These are phyloP conservation scores for Scartelaos histophorus DNA, from an alignment of 2,113 vertebrate genomes.

Conservation along the genomic window DNA sequence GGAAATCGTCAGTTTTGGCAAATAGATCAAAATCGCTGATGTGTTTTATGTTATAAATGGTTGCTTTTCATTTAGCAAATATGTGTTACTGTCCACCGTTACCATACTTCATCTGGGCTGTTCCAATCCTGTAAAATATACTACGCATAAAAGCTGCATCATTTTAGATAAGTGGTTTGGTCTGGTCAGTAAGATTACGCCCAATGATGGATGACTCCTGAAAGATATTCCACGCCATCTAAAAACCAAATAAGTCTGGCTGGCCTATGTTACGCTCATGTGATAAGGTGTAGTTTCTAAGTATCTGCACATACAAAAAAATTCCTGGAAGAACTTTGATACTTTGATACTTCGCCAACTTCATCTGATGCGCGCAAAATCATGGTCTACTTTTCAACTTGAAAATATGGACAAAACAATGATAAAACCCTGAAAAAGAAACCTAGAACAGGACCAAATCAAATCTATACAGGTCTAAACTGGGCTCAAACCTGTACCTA, in stretches of 20 bases:
- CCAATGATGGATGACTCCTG: not conserved
- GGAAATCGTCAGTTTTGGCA: not conserved
- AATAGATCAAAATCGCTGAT: not conserved
- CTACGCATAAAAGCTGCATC: not conserved
- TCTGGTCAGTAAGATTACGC: conserved; percentile 1
- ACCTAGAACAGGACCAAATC: too few relatives aligned
- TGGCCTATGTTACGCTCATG: not conserved
- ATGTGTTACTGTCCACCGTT: not conserved
- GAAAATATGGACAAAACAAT: too few relatives aligned
- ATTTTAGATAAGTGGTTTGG: conserved; percentile 1
- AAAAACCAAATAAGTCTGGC: not conserved
- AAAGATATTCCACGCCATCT: not conserved
- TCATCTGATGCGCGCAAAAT: too few relatives aligned
- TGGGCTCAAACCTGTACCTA: too few relatives aligned
- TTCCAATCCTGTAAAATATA: not conserved
- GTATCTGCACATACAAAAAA: not conserved
- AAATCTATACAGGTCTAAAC: too few relatives aligned
- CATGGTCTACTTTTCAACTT: too few relatives aligned
- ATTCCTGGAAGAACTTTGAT: not conserved
- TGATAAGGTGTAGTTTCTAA: not conserved
- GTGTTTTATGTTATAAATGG: not conserved
- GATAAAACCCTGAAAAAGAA: too few relatives aligned
- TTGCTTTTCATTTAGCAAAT: not conserved
- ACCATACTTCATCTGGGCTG: not conserved
- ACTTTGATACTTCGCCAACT: not conserved